Percentiles rank a stretch among this genome's conserved stretches.
phyloP scores from a whole-genome alignment of 2,888 invertebrate species.

The Nineta flava region DNA sequence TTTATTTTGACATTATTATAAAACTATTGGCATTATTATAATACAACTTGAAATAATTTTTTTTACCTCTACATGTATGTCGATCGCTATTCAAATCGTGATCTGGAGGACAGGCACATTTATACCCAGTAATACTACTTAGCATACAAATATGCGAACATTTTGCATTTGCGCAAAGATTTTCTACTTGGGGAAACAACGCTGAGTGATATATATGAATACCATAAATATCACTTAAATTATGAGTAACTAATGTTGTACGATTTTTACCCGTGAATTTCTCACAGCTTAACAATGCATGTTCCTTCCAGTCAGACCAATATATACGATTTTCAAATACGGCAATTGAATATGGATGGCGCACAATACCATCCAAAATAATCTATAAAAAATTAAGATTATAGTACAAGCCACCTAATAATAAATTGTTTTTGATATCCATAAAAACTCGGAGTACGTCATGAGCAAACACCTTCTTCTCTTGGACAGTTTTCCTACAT shows the following conservation, averaged over 20 bases:
- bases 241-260: constrained; percentile 34
- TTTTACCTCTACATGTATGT: constrained; percentile 37
- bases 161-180: constrained; percentile 43
- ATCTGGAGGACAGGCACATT: constrained; percentile 64
- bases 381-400: constrained; percentile 16
- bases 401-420: not conserved
- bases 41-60: constrained; percentile 4
- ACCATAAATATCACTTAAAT: constrained; percentile 36
- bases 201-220: constrained; percentile 62
- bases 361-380: constrained; percentile 41
- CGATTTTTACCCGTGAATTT: constrained; percentile 58
- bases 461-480: not conserved
- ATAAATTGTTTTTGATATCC: not conserved
- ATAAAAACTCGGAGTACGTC: not conserved
- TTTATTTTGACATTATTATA: not conserved
- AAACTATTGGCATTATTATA: too few relatives aligned
- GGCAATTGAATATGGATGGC: constrained; percentile 68
- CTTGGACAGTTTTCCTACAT: too few relatives aligned
- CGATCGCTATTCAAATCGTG: constrained; percentile 39
- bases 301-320: constrained; percentile 79
- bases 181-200: constrained; percentile 33
- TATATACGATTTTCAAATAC: constrained; percentile 78
- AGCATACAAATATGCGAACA: constrained; percentile 71
- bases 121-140: constrained; percentile 34
- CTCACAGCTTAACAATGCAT: constrained; percentile 56